Percentiles rank a stretch among this genome's conserved stretches.
These are phyloP conservation scores for Lycopodina hypogea DNA, from an alignment of 37 sponge, comb jelly and placozoan genomes.

Conservation along the genomic window DNA sequence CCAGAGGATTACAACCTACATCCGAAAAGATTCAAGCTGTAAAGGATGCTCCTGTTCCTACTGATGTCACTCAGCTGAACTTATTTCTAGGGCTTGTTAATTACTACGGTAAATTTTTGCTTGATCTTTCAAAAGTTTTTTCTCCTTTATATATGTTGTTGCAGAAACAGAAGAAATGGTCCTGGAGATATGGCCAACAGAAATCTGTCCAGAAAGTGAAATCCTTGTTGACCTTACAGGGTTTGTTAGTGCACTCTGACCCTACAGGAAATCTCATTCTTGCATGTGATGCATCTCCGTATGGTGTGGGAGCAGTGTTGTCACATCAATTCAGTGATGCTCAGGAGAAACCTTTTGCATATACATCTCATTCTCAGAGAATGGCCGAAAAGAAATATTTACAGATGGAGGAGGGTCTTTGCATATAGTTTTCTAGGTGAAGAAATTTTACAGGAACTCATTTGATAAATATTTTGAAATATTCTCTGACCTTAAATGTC, in stretches of 20 bases:
- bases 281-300: not conserved
- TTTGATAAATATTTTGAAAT: too few relatives aligned
- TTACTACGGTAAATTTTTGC: too few relatives aligned
- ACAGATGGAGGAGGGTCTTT: not conserved
- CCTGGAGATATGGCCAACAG: not conserved
- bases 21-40: too few relatives aligned
- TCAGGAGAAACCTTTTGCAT: not conserved
- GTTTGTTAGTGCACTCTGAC: not conserved
- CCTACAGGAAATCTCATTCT: not conserved
- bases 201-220: not conserved
- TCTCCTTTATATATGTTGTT: not conserved
- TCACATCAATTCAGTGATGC: not conserved
- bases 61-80: too few relatives aligned
- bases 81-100: too few relatives aligned
- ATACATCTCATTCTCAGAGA: not conserved
- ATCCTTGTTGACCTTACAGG: not conserved
- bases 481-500: not conserved
- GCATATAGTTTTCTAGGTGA: too few relatives aligned
- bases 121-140: not conserved
- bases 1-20: too few relatives aligned
- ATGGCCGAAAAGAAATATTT: not conserved
- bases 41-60: too few relatives aligned
- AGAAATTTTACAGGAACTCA: too few relatives aligned
- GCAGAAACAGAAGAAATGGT: not conserved
- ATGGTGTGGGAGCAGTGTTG: not conserved